Base-by-base conservation (phyloP, 1,140 invertebrate species). In the Drosophila pandora region DNA sequence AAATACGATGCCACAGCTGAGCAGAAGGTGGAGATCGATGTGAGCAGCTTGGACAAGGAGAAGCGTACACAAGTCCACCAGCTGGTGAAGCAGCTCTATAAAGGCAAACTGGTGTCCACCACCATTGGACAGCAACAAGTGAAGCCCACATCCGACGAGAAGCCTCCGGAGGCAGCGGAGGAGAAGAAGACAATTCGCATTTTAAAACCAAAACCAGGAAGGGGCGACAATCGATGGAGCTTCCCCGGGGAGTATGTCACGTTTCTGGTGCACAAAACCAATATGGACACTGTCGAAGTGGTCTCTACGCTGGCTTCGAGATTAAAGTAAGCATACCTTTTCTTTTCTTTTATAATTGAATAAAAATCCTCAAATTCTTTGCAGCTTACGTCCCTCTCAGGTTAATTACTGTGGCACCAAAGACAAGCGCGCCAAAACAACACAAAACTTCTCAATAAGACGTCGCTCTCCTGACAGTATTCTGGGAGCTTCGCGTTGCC, bases 221-320 rank as follows among this genome's bases (percentile, higher is more conserved):
- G 80, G 1, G 91, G 94, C 30, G 83, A 87, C 65, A 91, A 94
- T 62, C 93, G 94, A 73, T 96, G 95, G 95, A 92, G 92, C 21
- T 96, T 95, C 94, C 94, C 94, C 0, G 93, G 92, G 0, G 94
- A 96, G 72, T 97, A 95, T 91, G 95, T 97, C 7, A 94, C 97
- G 80, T 99, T 99, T 93, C 92, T 98, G n/a, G 90, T 99, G 28
- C 96, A 97, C 87, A 99, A 99, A 93, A 96, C 98, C 77, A 97
- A 98, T 84, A 94, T 96, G 80, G 98, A 99, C 80, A 99, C 98
- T 0, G 96, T 97, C 92, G 96, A 97, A 81, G 96, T 97, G 0
- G 94, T 98, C 0, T 94, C 94, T 60, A 93, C 94, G 2, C 92
- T 99, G 9, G 94, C 96, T 2, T 91, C 92, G 17, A 81, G 80